Conservation (phyloP, 2,888 invertebrate species). For the Sicus ferrugineus region DNA sequence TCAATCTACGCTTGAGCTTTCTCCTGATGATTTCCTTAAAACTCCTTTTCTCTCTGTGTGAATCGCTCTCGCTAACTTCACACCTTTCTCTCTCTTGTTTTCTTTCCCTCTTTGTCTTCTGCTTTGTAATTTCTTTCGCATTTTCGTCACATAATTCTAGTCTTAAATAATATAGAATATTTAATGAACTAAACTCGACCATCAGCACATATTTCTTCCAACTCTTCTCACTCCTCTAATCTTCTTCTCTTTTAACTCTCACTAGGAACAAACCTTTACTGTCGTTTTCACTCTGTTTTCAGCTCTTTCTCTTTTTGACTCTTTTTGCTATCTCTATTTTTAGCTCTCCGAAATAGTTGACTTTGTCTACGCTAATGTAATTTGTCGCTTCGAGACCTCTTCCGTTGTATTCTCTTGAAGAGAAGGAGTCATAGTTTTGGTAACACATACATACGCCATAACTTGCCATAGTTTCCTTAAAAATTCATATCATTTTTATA, state of each 20-base stretch:
- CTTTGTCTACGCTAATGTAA: not conserved
- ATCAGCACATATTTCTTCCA: slow-evolving; percentile 1
- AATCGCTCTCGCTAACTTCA: not conserved
- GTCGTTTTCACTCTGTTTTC: slow-evolving; percentile 24
- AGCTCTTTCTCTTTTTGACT: slow-evolving; percentile 31
- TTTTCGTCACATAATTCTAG: slow-evolving; percentile 57
- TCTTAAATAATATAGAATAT: slow-evolving; percentile 52
- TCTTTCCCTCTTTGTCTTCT: slow-evolving; percentile 26
- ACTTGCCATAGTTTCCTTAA: slow-evolving; percentile 60
- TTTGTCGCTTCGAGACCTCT: slow-evolving; percentile 19
- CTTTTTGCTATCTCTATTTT: slow-evolving; percentile 14
- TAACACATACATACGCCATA: slow-evolving; percentile 59
- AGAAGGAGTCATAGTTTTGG: slow-evolving; percentile 57
- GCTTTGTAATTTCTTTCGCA: slow-evolving; percentile 42
- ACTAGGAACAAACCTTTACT: slow-evolving; percentile 21
- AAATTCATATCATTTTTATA: slow-evolving; percentile 13
- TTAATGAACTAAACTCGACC: slow-evolving; percentile 25
- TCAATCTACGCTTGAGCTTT: not conserved
- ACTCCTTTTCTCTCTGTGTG: slow-evolving; percentile 23
- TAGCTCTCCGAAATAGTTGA: not conserved
- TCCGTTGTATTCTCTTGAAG: not conserved
- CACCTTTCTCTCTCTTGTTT: slow-evolving; percentile 23
- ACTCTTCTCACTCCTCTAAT: slow-evolving; percentile 1
- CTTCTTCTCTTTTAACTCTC: slow-evolving; percentile 5
- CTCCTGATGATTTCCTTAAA: slow-evolving; percentile 13